Conservation (phyloP, 1,140 invertebrate species). For the Euura saliciscinereae region DNA sequence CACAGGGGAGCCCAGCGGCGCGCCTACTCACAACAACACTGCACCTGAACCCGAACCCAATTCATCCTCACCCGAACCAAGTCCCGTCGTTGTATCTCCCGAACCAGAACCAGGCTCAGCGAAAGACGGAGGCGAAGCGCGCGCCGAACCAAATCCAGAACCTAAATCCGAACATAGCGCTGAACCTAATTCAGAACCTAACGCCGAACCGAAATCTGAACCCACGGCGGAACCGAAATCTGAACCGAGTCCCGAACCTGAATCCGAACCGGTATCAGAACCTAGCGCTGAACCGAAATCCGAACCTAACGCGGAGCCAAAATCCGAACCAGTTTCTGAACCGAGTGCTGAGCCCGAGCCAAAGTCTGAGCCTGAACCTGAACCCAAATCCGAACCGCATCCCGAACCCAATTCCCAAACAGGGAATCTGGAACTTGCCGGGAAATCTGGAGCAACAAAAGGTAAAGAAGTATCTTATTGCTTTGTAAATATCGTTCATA, state of each 20-base stretch:
- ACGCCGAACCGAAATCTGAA: conserved; percentile 52
- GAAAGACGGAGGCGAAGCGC: conserved; percentile 50
- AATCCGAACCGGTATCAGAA: conserved; percentile 47
- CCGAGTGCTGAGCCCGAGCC: conserved; percentile 52
- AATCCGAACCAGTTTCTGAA: conserved; percentile 46
- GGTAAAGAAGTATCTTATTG: conserved; percentile 34
- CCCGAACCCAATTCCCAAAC: conserved; percentile 54
- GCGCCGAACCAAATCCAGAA: conserved; percentile 51
- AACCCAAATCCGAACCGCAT: conserved; percentile 51
- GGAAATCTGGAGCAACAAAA: conserved; percentile 42
- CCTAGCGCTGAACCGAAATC: conserved; percentile 41
- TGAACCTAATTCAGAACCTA: conserved; percentile 50
- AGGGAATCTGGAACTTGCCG: conserved; percentile 30
- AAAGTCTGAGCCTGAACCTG: conserved; percentile 43
- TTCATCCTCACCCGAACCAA: conserved; percentile 40
- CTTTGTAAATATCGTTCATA: background rate
- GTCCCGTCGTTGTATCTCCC: conserved; percentile 56
- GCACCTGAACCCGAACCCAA: conserved; percentile 43
- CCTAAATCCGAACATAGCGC: conserved; percentile 43
- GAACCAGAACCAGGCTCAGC: conserved; percentile 57
- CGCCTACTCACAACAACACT: conserved; percentile 22
- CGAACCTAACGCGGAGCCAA: conserved; percentile 43
- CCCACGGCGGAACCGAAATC: conserved; percentile 50
- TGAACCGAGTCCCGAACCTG: conserved; percentile 35
- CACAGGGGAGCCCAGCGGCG: conserved; percentile 50